Base-by-base conservation (phyloP, 2,888 invertebrate species). In the Stenichneumon culpator region DNA sequence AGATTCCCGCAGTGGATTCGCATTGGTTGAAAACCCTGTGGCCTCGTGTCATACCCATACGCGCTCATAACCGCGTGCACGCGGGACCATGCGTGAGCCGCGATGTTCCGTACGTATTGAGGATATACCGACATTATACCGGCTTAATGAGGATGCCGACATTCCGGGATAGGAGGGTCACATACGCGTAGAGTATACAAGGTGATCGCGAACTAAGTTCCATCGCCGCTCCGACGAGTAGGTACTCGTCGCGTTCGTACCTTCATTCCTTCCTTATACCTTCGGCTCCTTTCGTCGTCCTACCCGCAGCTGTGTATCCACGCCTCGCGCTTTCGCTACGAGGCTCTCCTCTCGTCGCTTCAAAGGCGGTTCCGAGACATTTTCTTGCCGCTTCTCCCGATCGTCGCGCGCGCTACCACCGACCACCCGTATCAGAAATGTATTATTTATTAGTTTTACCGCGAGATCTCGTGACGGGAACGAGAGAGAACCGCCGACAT, bases 381-480 rank as follows among this genome's bases (percentile, higher is more conserved):
- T 88, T 88, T 88, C 87, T 86, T 87, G 87, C 79, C 82, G 79
- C 47, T 74, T 79, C 82, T 77, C 79, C 68, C 79, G 72, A 60
- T 82, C 75, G 14, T 57, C 72, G 60, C 69, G 74, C 77, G 36
- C 68, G 11, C 87, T 28, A 32, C 60, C 60, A 16, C 82, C 87
- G 88, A 86, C 89, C 88, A 90, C 90, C 89, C 90, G 88, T 89
- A 86, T 89, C 89, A 89, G 85, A 90, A 90, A 91, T 91, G 89
- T 89, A 90, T 90, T 89, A 89, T 90, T 91, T 90, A 89, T 90
- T 86, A 88, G 89, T 84, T 86, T 83, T 79, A 85, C 85, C 83
- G 85, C 87, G 82, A 79, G 84, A 86, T 83, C 81, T 85, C 83
- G 87, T 84, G 88, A 79, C 78, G 82, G 83, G 73, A 82, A 80